Conservation (phyloP, 2,797 vertebrate genomes). For the Clamator glandarius region DNA sequence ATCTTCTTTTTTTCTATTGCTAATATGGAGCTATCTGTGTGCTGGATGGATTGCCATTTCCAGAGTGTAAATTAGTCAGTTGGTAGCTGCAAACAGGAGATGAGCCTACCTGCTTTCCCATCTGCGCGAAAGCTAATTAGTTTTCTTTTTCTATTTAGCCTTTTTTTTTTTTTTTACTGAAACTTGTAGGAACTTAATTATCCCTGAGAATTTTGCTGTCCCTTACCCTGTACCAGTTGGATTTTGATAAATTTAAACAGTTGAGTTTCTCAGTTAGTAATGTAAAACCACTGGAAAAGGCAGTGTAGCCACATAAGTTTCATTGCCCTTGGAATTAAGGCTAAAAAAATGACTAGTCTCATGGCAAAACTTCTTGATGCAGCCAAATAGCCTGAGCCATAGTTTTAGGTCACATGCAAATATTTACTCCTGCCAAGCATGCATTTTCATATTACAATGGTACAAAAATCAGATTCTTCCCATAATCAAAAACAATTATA, state of each 20-base stretch:
- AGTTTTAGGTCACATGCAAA: background rate
- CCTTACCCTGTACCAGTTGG: background rate
- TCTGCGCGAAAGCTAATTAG: background rate
- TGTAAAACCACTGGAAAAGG: background rate
- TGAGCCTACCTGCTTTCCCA: constrained; percentile 20
- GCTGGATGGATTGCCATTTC: background rate
- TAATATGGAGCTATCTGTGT: background rate
- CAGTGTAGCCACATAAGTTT: background rate
- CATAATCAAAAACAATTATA: background rate
- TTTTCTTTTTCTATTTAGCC: background rate
- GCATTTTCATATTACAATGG: background rate
- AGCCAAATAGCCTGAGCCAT: background rate
- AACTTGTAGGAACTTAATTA: background rate
- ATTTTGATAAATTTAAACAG: background rate
- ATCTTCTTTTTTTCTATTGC: background rate
- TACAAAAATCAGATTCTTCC: background rate
- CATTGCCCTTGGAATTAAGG: background rate
- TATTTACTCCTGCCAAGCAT: background rate
- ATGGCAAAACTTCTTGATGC: background rate
- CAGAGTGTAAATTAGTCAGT: background rate
- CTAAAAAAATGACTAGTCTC: background rate
- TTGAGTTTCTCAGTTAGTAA: background rate
- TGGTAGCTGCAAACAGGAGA: background rate
- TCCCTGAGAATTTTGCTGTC: background rate
- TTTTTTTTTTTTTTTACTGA: background rate